phyloP scores from a whole-genome alignment of 2,113 vertebrate species.

The Melanocharis versteri region DNA sequence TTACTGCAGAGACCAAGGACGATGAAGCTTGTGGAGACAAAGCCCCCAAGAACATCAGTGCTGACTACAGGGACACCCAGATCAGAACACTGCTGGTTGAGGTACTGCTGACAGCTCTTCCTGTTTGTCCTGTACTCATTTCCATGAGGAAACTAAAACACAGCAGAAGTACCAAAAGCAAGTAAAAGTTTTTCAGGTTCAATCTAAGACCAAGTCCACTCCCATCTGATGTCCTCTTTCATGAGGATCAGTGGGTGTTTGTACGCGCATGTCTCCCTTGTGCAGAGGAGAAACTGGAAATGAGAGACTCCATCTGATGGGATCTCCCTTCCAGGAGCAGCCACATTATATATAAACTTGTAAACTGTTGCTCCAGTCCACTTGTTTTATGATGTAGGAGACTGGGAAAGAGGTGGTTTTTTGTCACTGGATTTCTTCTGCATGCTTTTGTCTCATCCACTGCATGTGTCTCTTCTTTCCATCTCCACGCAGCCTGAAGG shows the following conservation, averaged over 20 bases:
- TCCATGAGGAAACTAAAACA: background rate
- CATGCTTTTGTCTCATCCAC: background rate
- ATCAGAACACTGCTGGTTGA: slow-evolving; percentile 57
- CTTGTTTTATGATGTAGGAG: background rate
- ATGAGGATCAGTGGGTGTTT: background rate
- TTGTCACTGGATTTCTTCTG: background rate
- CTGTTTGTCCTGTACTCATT: background rate
- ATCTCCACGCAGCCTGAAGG: slow-evolving; percentile 56
- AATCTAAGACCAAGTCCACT: background rate
- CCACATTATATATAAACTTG: background rate
- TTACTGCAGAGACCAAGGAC: slow-evolving; percentile 46
- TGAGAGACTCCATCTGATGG: background rate
- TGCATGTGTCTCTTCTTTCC: background rate
- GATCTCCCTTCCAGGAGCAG: background rate
- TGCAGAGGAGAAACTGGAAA: background rate
- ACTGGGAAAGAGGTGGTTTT: background rate
- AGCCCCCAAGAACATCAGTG: background rate
- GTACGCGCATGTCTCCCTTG: background rate
- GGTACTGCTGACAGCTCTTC: slow-evolving; percentile 33
- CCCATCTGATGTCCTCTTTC: background rate
- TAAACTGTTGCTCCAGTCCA: background rate
- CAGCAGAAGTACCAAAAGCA: background rate
- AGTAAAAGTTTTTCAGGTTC: background rate
- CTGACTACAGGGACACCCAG: slow-evolving; percentile 51
- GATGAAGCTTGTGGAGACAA: background rate